Evolutionary conservation across 2,113 vertebrate species (phyloP).

Genomic region (Geothlypis trichas): DNA sequence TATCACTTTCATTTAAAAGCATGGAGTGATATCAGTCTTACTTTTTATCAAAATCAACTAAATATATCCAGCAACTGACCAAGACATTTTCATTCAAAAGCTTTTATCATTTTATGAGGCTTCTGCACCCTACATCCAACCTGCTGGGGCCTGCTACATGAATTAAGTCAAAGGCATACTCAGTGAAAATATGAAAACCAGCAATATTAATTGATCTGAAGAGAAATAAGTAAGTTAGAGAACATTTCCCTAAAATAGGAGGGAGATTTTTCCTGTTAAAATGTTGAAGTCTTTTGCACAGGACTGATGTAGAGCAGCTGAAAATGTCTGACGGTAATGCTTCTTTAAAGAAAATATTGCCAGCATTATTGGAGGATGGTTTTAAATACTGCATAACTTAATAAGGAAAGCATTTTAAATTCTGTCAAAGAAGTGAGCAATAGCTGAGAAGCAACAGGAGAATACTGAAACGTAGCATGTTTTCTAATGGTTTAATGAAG

Average conservation of each 20-base stretch:
- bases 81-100: neutral
- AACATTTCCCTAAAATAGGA: neutral
- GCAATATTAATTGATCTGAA: neutral
- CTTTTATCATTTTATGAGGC: neutral
- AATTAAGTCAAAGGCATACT: neutral
- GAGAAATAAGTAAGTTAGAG: neutral
- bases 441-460: neutral
- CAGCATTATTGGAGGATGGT: neutral
- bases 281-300: neutral
- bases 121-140: neutral
- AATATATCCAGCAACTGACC: neutral
- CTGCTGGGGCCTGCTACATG: neutral
- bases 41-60: neutral
- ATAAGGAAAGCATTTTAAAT: neutral
- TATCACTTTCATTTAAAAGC: neutral
- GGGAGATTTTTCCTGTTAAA: neutral
- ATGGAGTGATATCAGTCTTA: neutral
- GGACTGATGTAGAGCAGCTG: neutral
- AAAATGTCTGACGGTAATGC: neutral
- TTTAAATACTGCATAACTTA: neutral
- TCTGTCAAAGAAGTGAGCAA: neutral
- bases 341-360: neutral
- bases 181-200: neutral
- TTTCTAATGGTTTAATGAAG: neutral
- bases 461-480: neutral